These are phyloP conservation scores for Neelides sp. DNA, from an alignment of 1,140 invertebrate species.

Conservation along the genomic window DNA sequence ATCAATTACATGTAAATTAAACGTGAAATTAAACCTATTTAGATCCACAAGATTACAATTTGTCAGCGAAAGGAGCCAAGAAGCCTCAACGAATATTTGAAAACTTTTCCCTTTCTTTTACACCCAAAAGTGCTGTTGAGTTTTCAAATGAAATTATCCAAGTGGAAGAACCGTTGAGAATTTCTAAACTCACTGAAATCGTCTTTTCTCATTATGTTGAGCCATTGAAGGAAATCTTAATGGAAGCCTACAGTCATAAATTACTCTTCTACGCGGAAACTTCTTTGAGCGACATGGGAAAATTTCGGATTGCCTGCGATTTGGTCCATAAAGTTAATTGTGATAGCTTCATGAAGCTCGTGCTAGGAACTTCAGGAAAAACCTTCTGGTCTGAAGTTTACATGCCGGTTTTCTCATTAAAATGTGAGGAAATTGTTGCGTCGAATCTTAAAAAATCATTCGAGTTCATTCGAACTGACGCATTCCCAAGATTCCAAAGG, in stretches of 20 bases:
- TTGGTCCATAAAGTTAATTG: slow-evolving; percentile 11
- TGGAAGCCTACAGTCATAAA: slow-evolving; percentile 1
- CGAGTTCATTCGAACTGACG: slow-evolving; percentile 5
- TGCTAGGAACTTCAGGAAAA: slow-evolving; percentile 24
- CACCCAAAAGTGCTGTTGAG: slow-evolving; percentile 5
- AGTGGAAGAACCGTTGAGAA: slow-evolving; percentile 21
- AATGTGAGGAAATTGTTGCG: slow-evolving; percentile 14
- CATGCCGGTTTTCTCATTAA: slow-evolving; percentile 19
- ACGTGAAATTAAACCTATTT: slow-evolving; percentile 7
- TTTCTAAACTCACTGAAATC: slow-evolving; percentile 13
- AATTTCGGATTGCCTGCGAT: slow-evolving; percentile 3
- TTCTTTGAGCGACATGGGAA: slow-evolving; percentile 17
- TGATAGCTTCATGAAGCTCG: slow-evolving; percentile 25
- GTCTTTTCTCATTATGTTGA: slow-evolving; percentile 15
- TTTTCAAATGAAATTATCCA: slow-evolving; percentile 15
- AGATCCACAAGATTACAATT: slow-evolving; percentile 27
- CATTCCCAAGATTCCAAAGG: slow-evolving; percentile 18
- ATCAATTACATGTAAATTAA: background rate
- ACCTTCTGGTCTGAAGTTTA: slow-evolving; percentile 27
- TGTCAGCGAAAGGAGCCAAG: slow-evolving; percentile 16
- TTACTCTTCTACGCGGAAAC: slow-evolving; percentile 5
- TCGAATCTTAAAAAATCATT: slow-evolving; percentile 9
- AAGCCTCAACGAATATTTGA: slow-evolving; percentile 8
- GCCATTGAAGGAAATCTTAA: slow-evolving; percentile 15
- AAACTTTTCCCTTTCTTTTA: slow-evolving; percentile 8